Base-by-base conservation (phyloP, 1,140 invertebrate species). In the Drosophila lacertosa region DNA sequence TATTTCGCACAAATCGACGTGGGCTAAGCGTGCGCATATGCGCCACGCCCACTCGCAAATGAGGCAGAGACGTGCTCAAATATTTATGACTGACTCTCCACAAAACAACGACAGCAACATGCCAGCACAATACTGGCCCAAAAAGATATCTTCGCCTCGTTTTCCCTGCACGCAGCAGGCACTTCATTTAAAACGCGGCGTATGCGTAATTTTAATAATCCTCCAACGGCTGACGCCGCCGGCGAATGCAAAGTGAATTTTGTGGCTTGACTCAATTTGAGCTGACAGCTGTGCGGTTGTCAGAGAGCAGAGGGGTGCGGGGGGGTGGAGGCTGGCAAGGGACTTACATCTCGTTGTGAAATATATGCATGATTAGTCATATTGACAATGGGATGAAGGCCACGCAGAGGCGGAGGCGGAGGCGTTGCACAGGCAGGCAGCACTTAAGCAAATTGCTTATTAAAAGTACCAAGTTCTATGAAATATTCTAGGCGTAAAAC, bases 201-300 rank as follows among this genome's bases (percentile, higher is more conserved):
- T 88, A 86, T 81, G 77, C 81, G 82, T 88, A 88, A 88, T 86
- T 86, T 86, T 88, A 86, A 86, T 86, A 86, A 86, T 86, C 82
- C 81, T 71, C 60, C 58, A 77, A 84, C 66, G 53, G 64, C 72
- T 73, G 76, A 54, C 50, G 74, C 73, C 72, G 35, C 26, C 24
- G 59, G 80, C 77, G 40, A 80, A 77, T 80, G 63, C 77, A 84
- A 84, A 86, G 83, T 78, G 82, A 88, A 89, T 86, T 89, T 71
- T 89, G 81, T 78, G 82, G 82, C 83, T 72, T 78, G 83, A 78
- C 82, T 89, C 74, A 88, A 86, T 86, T 88, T 64, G 67, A 74
- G 37, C 42, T 64, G 78, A 88, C 82, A 86, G 82, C 77, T 84
- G 80, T 68, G 69, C 26, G 60, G 47, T 50, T 80, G 63, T 53